Base-by-base conservation (phyloP, 2,888 invertebrate species). In the Lasioglossum zephyrum region DNA sequence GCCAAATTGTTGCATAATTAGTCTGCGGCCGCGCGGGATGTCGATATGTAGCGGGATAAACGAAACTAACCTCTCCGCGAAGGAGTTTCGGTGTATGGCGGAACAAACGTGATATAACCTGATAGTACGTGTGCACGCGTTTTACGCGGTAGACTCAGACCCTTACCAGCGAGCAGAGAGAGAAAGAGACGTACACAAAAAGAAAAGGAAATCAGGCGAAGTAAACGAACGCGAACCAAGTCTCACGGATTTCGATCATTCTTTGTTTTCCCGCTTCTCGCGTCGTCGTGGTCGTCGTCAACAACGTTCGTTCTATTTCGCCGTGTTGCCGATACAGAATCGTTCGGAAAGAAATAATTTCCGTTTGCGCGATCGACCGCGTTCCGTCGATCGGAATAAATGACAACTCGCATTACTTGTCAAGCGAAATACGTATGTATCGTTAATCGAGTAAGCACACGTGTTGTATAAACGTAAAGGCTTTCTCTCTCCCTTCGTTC, bases 1-100 rank as follows among this genome's bases (percentile, higher is more conserved):
- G 77, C 26, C 66, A 69, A 79, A 74, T 86, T 78, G 82, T 91
- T 91, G 90, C 91, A 89, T 87, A 89, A 91, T 84, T 77, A 83
- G 36, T 79, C 77, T 18, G n/a, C 18, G 31, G 8, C 8, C 63
- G 31, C 8, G 31, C 63, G 31, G 16, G 31, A 39, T 72, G 70
- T 39, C 44, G 49, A 79, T 69, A 57, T 57, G 57, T 44, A 79
- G 57, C 47, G 66, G 72, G 49, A 53, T 22, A 22, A 78, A 70
- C 36, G 74, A 75, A 31, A 70, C 74, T 84, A 84, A 84, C 69
- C 74, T 77, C 47, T 60, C 26, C 5, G 36, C 13, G 26, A 41
- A 74, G 49, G 60, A 47, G 26, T 31, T 60, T n/a, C 36, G 57
- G 57, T 63, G 57, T 63, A 8, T 6, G 2, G 76, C 36, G 22